Evolutionary conservation across 2,797 vertebrate species (phyloP).

Genomic region (Myiotriccus ornatus): DNA sequence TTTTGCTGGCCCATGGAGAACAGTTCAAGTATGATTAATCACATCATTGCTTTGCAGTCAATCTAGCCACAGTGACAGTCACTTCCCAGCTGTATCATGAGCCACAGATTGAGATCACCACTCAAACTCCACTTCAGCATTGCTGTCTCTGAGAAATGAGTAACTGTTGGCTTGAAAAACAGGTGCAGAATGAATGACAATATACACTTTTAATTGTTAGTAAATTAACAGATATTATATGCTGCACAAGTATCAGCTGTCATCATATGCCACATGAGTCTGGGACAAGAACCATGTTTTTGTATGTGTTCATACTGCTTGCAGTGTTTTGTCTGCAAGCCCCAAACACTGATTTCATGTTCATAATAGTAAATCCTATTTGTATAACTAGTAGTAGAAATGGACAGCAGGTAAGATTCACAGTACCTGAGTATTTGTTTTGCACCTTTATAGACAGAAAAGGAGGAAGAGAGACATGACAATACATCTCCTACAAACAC

Average conservation of each 20-base stretch:
- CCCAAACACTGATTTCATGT: not conserved
- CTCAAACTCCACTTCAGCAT: not conserved
- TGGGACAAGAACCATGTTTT: not conserved
- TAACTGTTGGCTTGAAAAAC: not conserved
- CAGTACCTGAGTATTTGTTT: not conserved
- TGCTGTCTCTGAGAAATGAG: not conserved
- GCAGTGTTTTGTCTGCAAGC: not conserved
- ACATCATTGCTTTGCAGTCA: not conserved
- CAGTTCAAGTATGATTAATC: not conserved
- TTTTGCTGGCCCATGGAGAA: not conserved
- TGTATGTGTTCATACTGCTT: not conserved
- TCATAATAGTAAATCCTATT: not conserved
- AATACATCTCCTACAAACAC: not conserved
- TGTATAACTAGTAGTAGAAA: not conserved
- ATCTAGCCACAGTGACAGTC: not conserved
- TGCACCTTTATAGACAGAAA: not conserved
- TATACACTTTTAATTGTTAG: not conserved
- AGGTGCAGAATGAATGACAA: not conserved
- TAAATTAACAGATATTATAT: not conserved
- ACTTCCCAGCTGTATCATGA: not conserved
- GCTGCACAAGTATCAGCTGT: not conserved
- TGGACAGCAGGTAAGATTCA: not conserved
- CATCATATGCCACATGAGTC: not conserved
- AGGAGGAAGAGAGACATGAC: not conserved
- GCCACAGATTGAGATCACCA: not conserved